A percentile compares a stretch with the other conserved stretches of the same genome.
phyloP scores from a whole-genome alignment of 1,140 invertebrate species.

The Phortica variegata region DNA sequence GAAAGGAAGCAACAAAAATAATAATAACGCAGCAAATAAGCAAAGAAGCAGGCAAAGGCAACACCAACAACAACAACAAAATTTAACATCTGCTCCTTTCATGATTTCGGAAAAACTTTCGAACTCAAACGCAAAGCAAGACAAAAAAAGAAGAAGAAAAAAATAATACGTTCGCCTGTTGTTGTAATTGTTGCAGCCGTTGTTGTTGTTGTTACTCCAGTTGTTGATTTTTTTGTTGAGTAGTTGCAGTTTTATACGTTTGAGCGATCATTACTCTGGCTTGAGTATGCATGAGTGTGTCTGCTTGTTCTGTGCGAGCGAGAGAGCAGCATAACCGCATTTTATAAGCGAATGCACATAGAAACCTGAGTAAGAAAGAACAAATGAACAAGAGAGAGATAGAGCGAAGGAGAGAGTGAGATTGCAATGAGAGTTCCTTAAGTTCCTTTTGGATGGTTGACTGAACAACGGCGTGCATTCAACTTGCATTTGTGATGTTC shows the following conservation, averaged over 20 bases:
- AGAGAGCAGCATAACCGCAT: too few species aligned
- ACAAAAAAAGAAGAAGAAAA: neutral
- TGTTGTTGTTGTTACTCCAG: neutral
- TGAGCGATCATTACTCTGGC: too few species aligned
- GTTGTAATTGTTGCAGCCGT: neutral
- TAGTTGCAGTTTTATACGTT: too few species aligned
- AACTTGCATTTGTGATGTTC: too few species aligned
- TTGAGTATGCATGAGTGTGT: slow-evolving; percentile 2
- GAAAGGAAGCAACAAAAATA: slow-evolving; percentile 22
- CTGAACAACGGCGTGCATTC: too few species aligned
- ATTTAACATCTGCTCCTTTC: slow-evolving; percentile 57
- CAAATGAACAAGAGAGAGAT: too few species aligned
- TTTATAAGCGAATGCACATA: too few species aligned
- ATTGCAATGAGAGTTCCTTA: too few species aligned
- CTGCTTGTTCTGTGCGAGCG: slow-evolving; percentile 26
- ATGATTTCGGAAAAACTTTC: slow-evolving; percentile 51
- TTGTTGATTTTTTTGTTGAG: too few species aligned
- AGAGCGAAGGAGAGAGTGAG: too few species aligned
- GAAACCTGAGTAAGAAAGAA: too few species aligned
- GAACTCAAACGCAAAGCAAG: slow-evolving; percentile 18
- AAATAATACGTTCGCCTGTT: neutral
- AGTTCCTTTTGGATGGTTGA: too few species aligned
- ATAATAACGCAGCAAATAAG: slow-evolving; percentile 32
- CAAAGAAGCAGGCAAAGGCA: slow-evolving; percentile 10
- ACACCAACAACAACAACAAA: slow-evolving; percentile 25